Evolutionary conservation across 2,113 vertebrate genomes (phyloP), one percentile per base, ranked within the genome.

Genomic region (Anser cygnoides): DNA sequence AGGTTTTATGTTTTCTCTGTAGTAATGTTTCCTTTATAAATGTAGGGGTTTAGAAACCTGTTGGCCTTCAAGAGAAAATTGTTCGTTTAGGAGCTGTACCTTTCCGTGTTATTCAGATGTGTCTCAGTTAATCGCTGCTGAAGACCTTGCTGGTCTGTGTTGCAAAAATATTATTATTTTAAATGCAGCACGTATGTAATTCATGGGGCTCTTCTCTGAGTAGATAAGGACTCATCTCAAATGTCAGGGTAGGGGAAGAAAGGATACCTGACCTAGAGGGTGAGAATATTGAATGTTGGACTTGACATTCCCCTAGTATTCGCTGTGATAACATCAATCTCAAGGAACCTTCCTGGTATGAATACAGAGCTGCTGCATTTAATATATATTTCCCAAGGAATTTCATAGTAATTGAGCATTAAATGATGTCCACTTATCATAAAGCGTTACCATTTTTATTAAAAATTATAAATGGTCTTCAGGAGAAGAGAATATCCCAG

Each of bases 321-420:
- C 83, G 78, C 84, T 82, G 80, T 7, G 93, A 91, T 95, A 96
- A 83, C 85, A 97, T 97, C 95, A 92, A 94, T 97, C 96, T 96
- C 57, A 29, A 72, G 91, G 87, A 97, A 75, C 77, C 54, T 67
- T 97, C 63, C 87, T 94, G 71, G 54, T 95, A 87, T 92, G 93
- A 95, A 95, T 73, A 84, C 43, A 87, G 77, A 95, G 49, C 79
- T 93, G 70, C 89, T 95, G 80, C 20, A 6, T 86, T 97, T 97
- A 92, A 96, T 96, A 95, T 90, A 25, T 92, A 96, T 96, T 97
- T 97, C 94, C 92, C 91, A 80, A 95, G 89, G 93, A 97, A 95
- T 96, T 96, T 97, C 61, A n/a, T 92, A 95, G 95, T 97, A 97
- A 97, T 97, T 94, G 96, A 96, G 83, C 85, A 93, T 94, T 96